Evolutionary conservation across 2,797 vertebrate species (phyloP).

Genomic region (Molothrus aeneus): DNA sequence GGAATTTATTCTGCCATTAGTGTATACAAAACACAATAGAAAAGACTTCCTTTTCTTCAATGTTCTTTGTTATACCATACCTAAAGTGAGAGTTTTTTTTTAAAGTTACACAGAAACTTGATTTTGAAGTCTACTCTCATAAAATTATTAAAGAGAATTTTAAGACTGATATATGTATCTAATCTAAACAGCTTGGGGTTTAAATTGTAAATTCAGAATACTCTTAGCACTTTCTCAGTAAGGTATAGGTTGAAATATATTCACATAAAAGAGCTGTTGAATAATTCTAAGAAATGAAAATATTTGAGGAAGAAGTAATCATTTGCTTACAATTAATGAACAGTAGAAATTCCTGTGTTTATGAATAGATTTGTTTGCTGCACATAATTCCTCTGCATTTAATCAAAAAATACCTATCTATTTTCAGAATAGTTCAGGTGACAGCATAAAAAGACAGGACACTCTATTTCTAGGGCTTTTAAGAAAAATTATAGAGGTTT

Average conservation of each 20-base stretch:
- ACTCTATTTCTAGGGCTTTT: not conserved
- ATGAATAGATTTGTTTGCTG: not conserved
- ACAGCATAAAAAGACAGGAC: not conserved
- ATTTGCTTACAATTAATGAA: not conserved
- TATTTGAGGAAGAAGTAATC: not conserved
- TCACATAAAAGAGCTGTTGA: not conserved
- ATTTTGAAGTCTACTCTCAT: not conserved
- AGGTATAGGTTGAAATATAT: not conserved
- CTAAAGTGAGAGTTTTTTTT: not conserved
- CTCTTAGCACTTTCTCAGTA: not conserved
- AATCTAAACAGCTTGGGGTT: not conserved
- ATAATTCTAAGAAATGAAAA: not conserved
- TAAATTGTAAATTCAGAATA: not conserved
- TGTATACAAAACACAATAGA: not conserved
- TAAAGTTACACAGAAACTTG: not conserved
- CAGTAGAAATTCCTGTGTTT: not conserved
- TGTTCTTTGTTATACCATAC: not conserved
- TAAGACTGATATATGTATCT: not conserved
- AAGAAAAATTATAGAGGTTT: not conserved
- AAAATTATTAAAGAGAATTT: not conserved
- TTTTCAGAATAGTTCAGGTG: not conserved
- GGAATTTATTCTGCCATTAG: not conserved
- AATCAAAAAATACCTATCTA: not conserved
- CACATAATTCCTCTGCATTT: not conserved
- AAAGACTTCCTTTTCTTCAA: not conserved